Base-by-base conservation (phyloP, 2,113 vertebrate species). In the Rhinoptilus africanus region DNA sequence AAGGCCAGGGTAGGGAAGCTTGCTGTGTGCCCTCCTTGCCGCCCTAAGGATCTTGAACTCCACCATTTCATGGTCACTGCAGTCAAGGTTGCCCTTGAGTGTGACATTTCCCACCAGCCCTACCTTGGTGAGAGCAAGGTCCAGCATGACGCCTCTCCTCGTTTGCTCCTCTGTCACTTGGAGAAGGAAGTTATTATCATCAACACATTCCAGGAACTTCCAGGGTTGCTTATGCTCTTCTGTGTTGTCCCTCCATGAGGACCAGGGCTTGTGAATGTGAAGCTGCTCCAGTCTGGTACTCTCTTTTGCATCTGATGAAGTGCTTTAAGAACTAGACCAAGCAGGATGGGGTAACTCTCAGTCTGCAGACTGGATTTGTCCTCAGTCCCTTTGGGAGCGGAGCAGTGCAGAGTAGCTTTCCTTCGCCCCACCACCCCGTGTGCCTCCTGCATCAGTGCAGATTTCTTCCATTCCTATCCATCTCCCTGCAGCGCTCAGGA, bases 351-450 rank as follows among this genome's bases (percentile, higher is more conserved):
- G 9, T 74, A n/a, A 20, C 39, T 85, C 18, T 50, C 68, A 41
- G 15, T 64, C 16, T 67, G 39, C 68, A 13, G 39, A 3, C 30
- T 68, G 75, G 22, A 20, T 77, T 84, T 88, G 32, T 28, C 32
- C n/a, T 45, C 1, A 4, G 43, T 37, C 56, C 23, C 43, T 41
- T 2, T 43, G 66, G 69, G 71, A 51, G 69, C 5, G 5, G n/a
- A 47, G 62, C n/a, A 48, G 27, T 8, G 62, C 60, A 13, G 35
- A 21, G 21, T 10, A 14, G 8, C 48, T 80, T 8, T 69, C 21
- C 23, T 73, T 60, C 1, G 3, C 30, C 41, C 8, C 3, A 1
- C 39, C 0, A 1, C 37, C 23, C 37, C 0, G 0, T 7, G 4
- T 56, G 37, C 27, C 34, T 59, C 37, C 47, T 67, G 45, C 10